A percentile compares a stretch with the other conserved stretches of the same genome.
These are phyloP conservation scores for Lerema accius DNA, from an alignment of 1,140 invertebrate species.

Conservation along the genomic window DNA sequence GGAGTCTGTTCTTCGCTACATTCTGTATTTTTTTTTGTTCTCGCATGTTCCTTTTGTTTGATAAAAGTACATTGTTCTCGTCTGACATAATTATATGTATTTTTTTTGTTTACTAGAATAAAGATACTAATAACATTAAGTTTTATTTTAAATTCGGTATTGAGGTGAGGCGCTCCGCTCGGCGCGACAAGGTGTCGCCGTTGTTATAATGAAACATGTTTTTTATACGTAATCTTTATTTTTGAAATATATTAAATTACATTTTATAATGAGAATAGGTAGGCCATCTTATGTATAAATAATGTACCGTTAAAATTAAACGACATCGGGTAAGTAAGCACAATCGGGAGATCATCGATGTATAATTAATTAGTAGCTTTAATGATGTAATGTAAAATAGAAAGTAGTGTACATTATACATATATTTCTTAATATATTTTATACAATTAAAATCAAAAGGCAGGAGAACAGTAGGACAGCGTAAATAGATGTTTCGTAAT, in stretches of 20 bases:
- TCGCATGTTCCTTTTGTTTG: conserved; percentile 4
- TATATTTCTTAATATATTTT: conserved; percentile 44
- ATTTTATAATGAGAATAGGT: conserved; percentile 57
- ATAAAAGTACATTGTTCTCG: conserved; percentile 15
- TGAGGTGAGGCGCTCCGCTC: conserved; percentile 42
- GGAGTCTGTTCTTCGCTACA: conserved; percentile 1
- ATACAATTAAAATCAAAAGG: conserved; percentile 32
- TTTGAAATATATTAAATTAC: conserved; percentile 64
- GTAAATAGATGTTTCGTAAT: conserved; percentile 43
- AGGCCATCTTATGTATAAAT: conserved; percentile 62
- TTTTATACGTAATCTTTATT: conserved; percentile 66
- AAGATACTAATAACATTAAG: conserved; percentile 73
- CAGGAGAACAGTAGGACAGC: conserved; percentile 28
- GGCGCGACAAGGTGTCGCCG: not conserved
- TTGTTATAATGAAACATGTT: conserved; percentile 36
- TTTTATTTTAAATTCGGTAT: conserved; percentile 70
- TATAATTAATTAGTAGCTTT: conserved; percentile 67
- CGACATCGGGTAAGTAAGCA: conserved; percentile 65
- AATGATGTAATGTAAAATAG: conserved; percentile 62
- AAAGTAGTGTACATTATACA: conserved; percentile 54
- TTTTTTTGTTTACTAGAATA: conserved; percentile 71
- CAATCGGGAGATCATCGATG: conserved; percentile 61
- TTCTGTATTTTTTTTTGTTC: conserved; percentile 11
- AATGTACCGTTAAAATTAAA: conserved; percentile 62
- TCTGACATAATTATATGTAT: conserved; percentile 54